Evolutionary conservation across 2,113 vertebrate species (phyloP).

Genomic region (Neofelis nebulosa): DNA sequence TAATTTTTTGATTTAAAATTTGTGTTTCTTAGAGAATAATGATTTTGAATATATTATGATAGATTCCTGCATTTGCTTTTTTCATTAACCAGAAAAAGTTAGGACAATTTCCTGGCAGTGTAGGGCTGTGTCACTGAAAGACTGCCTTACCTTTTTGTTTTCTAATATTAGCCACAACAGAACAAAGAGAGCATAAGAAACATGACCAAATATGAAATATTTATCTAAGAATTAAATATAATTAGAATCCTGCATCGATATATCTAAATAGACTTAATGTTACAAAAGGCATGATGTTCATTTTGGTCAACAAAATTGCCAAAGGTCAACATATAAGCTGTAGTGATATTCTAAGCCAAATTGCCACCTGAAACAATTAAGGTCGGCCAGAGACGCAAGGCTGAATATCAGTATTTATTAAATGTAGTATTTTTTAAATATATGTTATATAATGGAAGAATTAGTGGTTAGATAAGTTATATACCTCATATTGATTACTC

Average conservation of each 20-base stretch:
- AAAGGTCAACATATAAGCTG: not conserved
- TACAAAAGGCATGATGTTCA: not conserved
- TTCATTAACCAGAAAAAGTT: not conserved
- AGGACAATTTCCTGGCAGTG: not conserved
- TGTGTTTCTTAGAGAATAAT: not conserved
- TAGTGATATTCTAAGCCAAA: not conserved
- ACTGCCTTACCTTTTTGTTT: not conserved
- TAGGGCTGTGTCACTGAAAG: not conserved
- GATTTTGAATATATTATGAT: not conserved
- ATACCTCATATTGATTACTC: not conserved
- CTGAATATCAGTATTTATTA: slow-evolving; percentile 14
- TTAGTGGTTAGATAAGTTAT: not conserved
- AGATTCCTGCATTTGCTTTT: not conserved
- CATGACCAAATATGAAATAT: not conserved
- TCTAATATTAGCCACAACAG: not conserved
- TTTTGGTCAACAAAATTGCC: not conserved
- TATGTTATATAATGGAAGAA: slow-evolving; percentile 22
- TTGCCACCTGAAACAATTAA: not conserved
- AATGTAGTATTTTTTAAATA: slow-evolving; percentile 16
- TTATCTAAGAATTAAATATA: not conserved
- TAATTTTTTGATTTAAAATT: not conserved
- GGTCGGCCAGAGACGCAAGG: not conserved
- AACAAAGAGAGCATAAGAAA: not conserved
- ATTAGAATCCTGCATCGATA: not conserved
- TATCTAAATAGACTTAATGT: not conserved